A percentile compares a stretch with the other conserved stretches of the same genome.
These are phyloP conservation scores for Oceanodroma leucorhoa DNA, from an alignment of 2,797 vertebrate species.

Conservation along the genomic window DNA sequence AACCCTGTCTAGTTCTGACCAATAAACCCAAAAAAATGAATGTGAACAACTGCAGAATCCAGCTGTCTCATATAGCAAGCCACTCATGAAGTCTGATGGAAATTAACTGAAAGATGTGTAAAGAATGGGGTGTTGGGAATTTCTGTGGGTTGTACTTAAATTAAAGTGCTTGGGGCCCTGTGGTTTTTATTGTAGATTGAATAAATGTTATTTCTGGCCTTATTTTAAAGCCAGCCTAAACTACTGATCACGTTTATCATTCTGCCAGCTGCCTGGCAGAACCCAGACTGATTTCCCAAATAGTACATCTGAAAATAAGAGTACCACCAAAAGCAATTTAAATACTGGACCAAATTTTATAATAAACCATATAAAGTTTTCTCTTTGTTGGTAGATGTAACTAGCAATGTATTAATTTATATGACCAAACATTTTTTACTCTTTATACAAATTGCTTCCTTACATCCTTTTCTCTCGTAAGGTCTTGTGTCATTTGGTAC, in stretches of 20 bases:
- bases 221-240: slow-evolving; percentile 8
- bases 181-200: background rate
- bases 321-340: background rate
- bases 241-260: background rate
- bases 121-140: slow-evolving; percentile 28
- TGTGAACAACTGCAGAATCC: slow-evolving; percentile 9
- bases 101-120: slow-evolving; percentile 13
- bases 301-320: background rate
- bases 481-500: background rate
- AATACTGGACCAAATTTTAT: background rate
- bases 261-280: background rate
- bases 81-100: background rate
- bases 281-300: background rate
- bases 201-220: slow-evolving; percentile 41
- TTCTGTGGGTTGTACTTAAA: background rate
- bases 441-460: background rate
- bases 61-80: background rate
- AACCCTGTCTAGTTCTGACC: slow-evolving; percentile 13
- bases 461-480: background rate
- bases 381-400: background rate
- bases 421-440: background rate
- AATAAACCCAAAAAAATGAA: background rate
- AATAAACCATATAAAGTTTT: background rate
- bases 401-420: background rate
- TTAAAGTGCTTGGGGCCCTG: background rate